phyloP scores from a whole-genome alignment of 2,113 vertebrate genomes.

The Crypturellus undulatus region DNA sequence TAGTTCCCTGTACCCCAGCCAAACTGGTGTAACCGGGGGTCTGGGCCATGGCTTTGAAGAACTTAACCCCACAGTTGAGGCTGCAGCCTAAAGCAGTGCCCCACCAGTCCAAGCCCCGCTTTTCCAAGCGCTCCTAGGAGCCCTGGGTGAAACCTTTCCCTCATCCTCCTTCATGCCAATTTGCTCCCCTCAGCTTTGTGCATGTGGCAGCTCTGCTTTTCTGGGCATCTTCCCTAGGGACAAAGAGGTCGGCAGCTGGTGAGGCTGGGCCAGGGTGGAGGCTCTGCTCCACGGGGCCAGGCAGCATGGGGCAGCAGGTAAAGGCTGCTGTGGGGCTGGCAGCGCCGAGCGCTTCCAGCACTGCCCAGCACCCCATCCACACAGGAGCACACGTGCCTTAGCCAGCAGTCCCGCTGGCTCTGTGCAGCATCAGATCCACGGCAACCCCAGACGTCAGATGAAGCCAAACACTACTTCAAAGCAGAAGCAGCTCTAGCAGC shows the following conservation, averaged over 20 bases:
- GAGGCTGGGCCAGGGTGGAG: too few relatives aligned
- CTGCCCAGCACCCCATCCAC: not conserved
- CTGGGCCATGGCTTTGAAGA: too few relatives aligned
- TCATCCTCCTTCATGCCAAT: too few relatives aligned
- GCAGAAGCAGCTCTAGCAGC: not conserved
- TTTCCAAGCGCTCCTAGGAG: not conserved
- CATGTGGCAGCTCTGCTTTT: too few relatives aligned
- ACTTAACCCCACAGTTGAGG: too few relatives aligned
- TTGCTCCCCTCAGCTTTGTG: too few relatives aligned
- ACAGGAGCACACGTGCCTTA: fast-evolving
- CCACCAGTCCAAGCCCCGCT: not conserved
- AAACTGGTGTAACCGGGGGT: too few relatives aligned
- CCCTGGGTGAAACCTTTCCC: not conserved
- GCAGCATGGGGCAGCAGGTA: not conserved
- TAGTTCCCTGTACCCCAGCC: not conserved
- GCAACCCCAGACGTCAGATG: not conserved
- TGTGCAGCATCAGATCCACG: not conserved
- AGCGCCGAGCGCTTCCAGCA: fast-evolving
- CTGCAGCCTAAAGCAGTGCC: not conserved
- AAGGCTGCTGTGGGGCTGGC: not conserved
- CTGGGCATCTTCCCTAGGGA: too few relatives aligned
- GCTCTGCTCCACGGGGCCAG: too few relatives aligned
- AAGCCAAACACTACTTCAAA: constrained; percentile 20
- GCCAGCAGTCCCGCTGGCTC: not conserved
- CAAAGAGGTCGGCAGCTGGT: too few relatives aligned